Evolutionary conservation across 1,140 invertebrate species (phyloP).

Genomic region (Leptinotarsa defecta): DNA sequence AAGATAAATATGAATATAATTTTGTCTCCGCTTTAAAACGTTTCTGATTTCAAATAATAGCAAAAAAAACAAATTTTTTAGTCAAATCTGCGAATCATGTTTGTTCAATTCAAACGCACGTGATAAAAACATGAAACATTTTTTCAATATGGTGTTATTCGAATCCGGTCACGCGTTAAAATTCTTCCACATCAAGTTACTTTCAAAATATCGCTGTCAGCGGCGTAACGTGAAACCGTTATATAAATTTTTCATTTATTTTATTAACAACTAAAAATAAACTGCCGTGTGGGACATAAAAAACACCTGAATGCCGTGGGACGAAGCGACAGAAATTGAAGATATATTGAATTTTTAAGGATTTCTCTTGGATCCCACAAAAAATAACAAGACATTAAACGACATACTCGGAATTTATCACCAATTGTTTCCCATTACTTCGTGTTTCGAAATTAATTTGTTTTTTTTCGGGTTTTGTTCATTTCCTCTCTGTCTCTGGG

Average conservation of each 20-base stretch:
- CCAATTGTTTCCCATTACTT: slow-evolving; percentile 13
- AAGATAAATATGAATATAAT: no score
- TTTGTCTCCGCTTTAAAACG: no score
- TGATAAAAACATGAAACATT: no score
- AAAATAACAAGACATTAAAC: slow-evolving; percentile 8
- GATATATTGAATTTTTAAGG: slow-evolving; percentile 15
- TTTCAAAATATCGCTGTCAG: background rate
- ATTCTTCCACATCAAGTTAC: background rate
- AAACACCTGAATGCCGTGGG: slow-evolving; percentile 13
- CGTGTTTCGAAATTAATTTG: slow-evolving; percentile 1
- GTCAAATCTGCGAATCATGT: no score
- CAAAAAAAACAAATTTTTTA: no score
- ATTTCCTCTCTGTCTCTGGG: background rate
- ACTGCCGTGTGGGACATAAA: background rate
- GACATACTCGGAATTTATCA: slow-evolving; percentile 9
- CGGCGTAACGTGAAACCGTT: background rate
- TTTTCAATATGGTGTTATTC: no score
- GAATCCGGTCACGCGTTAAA: no score
- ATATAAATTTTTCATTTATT: background rate
- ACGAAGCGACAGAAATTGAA: slow-evolving; percentile 9
- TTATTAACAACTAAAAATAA: slow-evolving; percentile 4
- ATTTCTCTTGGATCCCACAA: slow-evolving; percentile 16
- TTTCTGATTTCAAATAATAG: no score
- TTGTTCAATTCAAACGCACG: no score
- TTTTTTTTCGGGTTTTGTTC: slow-evolving; percentile 3